Conservation (phyloP, 2,888 invertebrate genomes). For the Aphidoletes aphidimyza region DNA sequence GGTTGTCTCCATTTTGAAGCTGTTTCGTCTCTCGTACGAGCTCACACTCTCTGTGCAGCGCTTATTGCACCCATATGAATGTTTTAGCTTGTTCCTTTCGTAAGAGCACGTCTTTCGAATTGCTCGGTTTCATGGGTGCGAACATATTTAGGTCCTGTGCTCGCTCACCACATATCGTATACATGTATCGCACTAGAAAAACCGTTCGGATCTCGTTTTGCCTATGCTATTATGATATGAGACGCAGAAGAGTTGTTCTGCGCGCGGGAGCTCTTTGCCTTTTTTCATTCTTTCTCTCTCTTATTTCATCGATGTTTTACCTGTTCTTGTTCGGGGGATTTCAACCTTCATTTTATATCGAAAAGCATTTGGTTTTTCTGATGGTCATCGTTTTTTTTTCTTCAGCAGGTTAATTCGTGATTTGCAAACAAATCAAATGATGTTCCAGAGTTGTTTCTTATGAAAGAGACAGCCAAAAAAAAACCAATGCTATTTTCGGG, state of each 20-base stretch:
- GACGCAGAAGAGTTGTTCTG: not conserved
- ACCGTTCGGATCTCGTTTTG: not conserved
- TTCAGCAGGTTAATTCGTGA: not conserved
- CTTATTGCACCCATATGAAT: constrained; percentile 33
- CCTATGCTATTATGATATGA: not conserved
- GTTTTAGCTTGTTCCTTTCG: not conserved
- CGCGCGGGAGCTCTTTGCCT: not conserved
- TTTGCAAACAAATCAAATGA: constrained; percentile 8
- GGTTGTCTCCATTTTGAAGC: constrained; percentile 52
- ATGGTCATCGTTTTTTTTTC: not conserved
- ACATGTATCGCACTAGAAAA: not conserved
- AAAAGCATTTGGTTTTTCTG: not conserved
- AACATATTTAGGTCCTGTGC: constrained; percentile 22
- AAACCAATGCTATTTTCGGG: not conserved
- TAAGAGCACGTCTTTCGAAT: constrained; percentile 16
- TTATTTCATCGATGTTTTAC: not conserved
- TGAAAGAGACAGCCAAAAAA: not conserved
- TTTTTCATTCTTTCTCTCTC: not conserved
- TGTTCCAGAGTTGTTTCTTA: not conserved
- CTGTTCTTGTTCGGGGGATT: constrained; percentile 7
- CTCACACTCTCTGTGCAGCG: constrained; percentile 3
- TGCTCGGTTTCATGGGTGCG: not conserved
- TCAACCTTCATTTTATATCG: constrained; percentile 14
- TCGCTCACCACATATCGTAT: not conserved
- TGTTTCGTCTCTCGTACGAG: not conserved